phyloP scores from a whole-genome alignment of 1,140 invertebrate genomes.

The Dendrolimus kikuchii region DNA sequence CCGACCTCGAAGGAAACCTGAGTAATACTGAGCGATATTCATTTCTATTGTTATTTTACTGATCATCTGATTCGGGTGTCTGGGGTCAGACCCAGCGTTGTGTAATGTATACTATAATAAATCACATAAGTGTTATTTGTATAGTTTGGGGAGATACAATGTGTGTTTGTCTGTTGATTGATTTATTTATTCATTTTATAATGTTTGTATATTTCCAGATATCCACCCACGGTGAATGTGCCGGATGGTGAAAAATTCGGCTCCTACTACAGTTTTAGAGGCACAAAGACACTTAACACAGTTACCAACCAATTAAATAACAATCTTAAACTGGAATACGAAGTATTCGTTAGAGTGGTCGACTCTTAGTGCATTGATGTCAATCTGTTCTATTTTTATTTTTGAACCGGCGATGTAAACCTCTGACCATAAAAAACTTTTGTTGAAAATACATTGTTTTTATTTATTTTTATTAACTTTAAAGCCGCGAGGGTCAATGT shows the following conservation, averaged over 20 bases:
- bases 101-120: too few species aligned
- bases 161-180: too few species aligned
- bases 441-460: not conserved
- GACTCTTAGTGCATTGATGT: conserved; percentile 11
- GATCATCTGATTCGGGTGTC: too few species aligned
- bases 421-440: not conserved
- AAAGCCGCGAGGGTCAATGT: too few species aligned
- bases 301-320: conserved; percentile 30
- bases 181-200: too few species aligned
- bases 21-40: too few species aligned
- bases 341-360: conserved; percentile 51
- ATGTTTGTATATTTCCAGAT: conserved; percentile 28
- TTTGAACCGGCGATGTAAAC: not conserved
- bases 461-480: not conserved
- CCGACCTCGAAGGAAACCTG: too few species aligned
- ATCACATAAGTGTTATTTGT: too few species aligned
- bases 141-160: too few species aligned
- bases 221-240: conserved; percentile 41
- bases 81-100: too few species aligned
- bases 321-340: conserved; percentile 56
- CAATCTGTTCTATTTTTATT: not conserved
- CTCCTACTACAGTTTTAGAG: conserved; percentile 52
- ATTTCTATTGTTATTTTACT: too few species aligned
- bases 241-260: conserved; percentile 48
- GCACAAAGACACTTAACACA: conserved; percentile 43